Evolutionary conservation across 92 coral and sea anemone genomes (phyloP).

Genomic region (Palythoa heliodiscus): DNA sequence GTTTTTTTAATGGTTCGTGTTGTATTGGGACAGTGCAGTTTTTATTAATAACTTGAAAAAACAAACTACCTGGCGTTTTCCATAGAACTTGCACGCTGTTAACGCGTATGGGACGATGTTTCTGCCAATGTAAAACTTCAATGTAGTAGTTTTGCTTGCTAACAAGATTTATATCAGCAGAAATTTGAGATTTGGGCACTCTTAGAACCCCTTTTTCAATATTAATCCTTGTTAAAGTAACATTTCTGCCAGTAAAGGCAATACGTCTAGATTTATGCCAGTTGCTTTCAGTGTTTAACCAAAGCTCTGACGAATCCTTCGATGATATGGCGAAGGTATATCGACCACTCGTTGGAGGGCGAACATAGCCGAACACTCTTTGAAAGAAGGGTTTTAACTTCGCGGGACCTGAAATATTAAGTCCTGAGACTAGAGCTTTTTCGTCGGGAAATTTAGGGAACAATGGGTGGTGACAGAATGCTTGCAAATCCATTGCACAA

Average conservation of each 20-base stretch:
- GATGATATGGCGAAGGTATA: conserved; percentile 70
- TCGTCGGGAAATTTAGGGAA: conserved; percentile 71
- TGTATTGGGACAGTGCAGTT: background rate
- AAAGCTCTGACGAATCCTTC: conserved; percentile 70
- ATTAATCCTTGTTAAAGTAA: background rate
- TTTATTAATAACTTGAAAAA: conserved; percentile 6
- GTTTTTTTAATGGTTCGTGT: background rate
- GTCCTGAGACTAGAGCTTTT: conserved; percentile 21
- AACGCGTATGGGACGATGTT: background rate
- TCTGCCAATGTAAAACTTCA: background rate
- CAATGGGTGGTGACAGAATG: conserved; percentile 59
- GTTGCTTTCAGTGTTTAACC: conserved; percentile 44
- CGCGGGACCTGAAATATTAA: conserved; percentile 42
- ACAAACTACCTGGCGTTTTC: conserved; percentile 24
- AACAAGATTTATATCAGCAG: background rate
- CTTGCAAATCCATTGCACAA: conserved; percentile 42
- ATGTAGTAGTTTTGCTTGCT: background rate
- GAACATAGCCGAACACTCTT: conserved; percentile 65
- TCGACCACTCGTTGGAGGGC: conserved; percentile 59
- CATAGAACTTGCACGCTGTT: conserved; percentile 8
- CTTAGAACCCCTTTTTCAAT: background rate
- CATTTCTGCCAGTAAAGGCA: background rate
- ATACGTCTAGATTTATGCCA: conserved; percentile 6
- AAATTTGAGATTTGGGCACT: background rate
- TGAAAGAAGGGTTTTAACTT: conserved; percentile 44